phyloP scores from a whole-genome alignment of 1,140 invertebrate species.

The Phortica variegata region DNA sequence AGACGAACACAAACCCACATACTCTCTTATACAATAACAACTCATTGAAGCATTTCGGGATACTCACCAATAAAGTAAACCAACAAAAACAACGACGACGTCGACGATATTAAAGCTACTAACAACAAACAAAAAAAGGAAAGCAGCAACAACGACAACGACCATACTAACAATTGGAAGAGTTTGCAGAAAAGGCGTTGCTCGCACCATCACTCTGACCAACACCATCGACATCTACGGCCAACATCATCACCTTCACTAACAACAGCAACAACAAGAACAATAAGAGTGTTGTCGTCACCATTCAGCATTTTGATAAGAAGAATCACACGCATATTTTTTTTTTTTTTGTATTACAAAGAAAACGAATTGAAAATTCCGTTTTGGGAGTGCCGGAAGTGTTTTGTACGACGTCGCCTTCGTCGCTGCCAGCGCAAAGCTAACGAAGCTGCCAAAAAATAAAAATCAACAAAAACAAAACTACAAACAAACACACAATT shows the following conservation, averaged over 20 bases:
- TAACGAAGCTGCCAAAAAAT: constrained; percentile 32
- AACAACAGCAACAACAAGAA: constrained; percentile 14
- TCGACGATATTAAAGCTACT: no score
- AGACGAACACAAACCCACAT: background rate
- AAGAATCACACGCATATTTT: constrained; percentile 17
- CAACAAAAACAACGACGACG: constrained; percentile 2
- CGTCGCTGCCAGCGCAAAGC: background rate
- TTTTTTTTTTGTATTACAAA: no score
- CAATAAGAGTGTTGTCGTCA: constrained; percentile 5
- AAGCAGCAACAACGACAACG: constrained; percentile 3
- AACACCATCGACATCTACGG: constrained; percentile 7
- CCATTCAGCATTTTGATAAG: constrained; percentile 15
- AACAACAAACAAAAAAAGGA: background rate
- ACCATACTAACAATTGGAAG: background rate
- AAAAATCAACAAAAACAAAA: no score
- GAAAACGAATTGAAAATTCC: no score
- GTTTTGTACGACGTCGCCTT: no score
- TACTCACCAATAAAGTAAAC: background rate
- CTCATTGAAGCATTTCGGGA: constrained; percentile 3
- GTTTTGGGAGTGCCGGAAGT: no score
- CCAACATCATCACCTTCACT: constrained; percentile 10
- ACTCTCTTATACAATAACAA: background rate
- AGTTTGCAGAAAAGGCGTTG: constrained; percentile 25
- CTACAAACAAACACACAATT: background rate
- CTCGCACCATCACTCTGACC: constrained; percentile 16